Percentiles rank a stretch among this genome's conserved stretches.
Evolutionary conservation across 1,140 invertebrate genomes (phyloP).

Genomic region (Bombus pascuorum): DNA sequence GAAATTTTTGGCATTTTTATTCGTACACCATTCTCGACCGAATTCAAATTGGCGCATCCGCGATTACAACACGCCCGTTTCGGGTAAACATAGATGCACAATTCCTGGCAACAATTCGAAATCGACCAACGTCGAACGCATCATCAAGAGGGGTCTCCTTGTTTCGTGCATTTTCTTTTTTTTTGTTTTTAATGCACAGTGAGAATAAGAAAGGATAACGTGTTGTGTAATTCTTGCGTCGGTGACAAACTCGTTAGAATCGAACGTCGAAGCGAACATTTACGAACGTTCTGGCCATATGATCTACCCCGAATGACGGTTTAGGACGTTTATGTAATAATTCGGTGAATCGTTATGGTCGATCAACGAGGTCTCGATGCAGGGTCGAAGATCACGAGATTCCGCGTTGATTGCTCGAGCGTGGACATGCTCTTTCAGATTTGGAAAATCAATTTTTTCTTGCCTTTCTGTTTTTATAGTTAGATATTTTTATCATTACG

Average conservation of each 20-base stretch:
- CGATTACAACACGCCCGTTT: neutral
- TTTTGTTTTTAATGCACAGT: neutral
- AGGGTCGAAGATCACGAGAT: slow-evolving; percentile 33
- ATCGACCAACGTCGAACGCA: neutral
- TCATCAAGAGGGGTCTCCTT: neutral
- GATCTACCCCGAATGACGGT: slow-evolving; percentile 23
- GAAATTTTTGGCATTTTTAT: neutral
- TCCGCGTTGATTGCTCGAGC: neutral
- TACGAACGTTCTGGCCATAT: neutral
- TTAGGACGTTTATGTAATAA: slow-evolving; percentile 38
- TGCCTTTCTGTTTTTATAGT: neutral
- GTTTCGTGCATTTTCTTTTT: neutral
- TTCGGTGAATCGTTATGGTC: neutral
- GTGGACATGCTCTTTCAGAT: neutral
- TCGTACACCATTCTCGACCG: too few relatives aligned
- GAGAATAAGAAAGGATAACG: neutral
- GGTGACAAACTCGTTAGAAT: neutral
- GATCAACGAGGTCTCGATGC: slow-evolving; percentile 11
- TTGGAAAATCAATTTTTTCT: neutral
- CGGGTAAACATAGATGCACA: neutral
- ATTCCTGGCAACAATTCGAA: too few relatives aligned
- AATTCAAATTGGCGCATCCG: neutral
- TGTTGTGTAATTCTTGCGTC: neutral
- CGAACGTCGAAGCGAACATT: neutral
- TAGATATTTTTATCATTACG: too few relatives aligned